phyloP scores from a whole-genome alignment of 30 jellyfish, hydroid and myxozoan species.

The Hydractinia echinata region DNA sequence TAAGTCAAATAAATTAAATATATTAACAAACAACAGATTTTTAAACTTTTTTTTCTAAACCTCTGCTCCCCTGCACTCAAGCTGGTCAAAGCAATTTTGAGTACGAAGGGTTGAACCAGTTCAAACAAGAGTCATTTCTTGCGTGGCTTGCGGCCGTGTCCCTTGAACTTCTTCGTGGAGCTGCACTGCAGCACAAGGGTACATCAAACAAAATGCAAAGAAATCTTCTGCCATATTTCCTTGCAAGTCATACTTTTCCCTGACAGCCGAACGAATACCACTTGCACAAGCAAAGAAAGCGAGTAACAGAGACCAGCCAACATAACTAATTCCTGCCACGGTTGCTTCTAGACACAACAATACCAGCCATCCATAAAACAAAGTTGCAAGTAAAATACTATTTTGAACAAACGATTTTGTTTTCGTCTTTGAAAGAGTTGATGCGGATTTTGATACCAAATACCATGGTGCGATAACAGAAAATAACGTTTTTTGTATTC shows the following conservation, averaged over 20 bases:
- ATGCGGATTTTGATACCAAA: constrained; percentile 58
- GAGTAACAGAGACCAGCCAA: constrained; percentile 64
- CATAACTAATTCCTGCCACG: constrained; percentile 59
- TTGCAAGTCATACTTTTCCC: constrained; percentile 50
- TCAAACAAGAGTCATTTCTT: too few relatives aligned
- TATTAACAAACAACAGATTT: too few relatives aligned
- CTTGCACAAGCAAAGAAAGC: constrained; percentile 61
- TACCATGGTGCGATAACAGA: constrained; percentile 77
- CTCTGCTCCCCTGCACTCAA: too few relatives aligned
- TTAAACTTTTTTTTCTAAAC: too few relatives aligned
- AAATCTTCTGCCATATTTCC: constrained; percentile 85
- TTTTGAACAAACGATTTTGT: constrained; percentile 10
- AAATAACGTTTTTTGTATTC: constrained; percentile 26
- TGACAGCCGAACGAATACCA: constrained; percentile 50
- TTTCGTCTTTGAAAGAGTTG: constrained; percentile 15
- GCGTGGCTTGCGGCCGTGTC: too few relatives aligned
- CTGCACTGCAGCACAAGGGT: constrained; percentile 80
- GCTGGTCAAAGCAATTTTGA: too few relatives aligned
- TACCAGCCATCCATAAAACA: constrained; percentile 64
- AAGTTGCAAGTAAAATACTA: constrained; percentile 33
- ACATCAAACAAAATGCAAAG: constrained; percentile 50
- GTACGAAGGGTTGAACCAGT: too few relatives aligned
- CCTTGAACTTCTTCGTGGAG: constrained; percentile 46
- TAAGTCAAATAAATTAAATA: too few relatives aligned
- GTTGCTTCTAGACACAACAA: constrained; percentile 50